Percentiles rank a stretch among this genome's conserved stretches.
phyloP scores from a whole-genome alignment of 2,888 invertebrate species.

The Drosophila mimetica region DNA sequence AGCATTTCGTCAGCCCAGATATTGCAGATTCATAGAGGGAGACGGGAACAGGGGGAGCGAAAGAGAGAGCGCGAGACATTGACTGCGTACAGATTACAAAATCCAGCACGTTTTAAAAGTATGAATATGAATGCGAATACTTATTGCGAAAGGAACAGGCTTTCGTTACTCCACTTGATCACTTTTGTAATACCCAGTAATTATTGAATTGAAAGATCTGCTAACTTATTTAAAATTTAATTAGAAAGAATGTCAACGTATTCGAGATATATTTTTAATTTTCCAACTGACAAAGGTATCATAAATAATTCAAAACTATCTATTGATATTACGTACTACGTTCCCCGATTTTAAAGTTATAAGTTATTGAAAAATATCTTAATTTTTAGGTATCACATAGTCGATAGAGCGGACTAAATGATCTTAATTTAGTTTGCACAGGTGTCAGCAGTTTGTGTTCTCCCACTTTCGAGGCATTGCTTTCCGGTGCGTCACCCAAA shows the following conservation, averaged over 20 bases:
- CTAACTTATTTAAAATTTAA: not conserved
- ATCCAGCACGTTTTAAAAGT: conserved; percentile 63
- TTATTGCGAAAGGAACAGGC: conserved; percentile 6
- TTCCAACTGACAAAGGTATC: too few relatives aligned
- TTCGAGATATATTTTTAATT: not conserved
- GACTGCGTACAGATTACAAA: conserved; percentile 56
- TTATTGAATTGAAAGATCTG: not conserved
- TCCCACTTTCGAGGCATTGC: conserved; percentile 10
- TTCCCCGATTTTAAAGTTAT: too few relatives aligned
- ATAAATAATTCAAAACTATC: not conserved
- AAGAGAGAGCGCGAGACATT: not conserved
- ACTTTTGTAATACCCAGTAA: not conserved
- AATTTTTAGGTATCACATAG: not conserved
- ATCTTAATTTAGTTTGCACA: not conserved
- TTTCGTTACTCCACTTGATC: not conserved
- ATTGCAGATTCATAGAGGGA: conserved; percentile 1
- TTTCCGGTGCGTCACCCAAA: conserved; percentile 50
- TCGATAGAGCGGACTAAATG: not conserved
- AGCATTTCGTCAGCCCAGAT: conserved; percentile 10
- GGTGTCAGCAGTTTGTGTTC: conserved; percentile 27
- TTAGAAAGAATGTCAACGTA: not conserved
- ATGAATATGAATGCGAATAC: conserved; percentile 12
- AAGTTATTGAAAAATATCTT: too few relatives aligned
- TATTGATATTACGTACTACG: too few relatives aligned
- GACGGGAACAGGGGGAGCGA: not conserved